phyloP scores from a whole-genome alignment of 2,888 invertebrate species.

The Metopia argyrocephala region DNA sequence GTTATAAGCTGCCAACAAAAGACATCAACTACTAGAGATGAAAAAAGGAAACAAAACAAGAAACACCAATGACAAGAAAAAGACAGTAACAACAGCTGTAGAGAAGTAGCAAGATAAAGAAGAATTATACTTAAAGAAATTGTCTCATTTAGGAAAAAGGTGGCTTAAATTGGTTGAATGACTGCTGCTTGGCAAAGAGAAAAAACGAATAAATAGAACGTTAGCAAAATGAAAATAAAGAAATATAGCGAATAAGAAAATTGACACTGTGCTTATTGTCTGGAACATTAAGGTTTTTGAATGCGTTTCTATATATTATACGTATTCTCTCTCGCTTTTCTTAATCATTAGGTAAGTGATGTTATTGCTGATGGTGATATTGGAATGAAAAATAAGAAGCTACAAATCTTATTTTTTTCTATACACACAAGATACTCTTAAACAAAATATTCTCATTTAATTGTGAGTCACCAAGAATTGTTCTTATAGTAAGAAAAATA shows the following conservation, averaged over 20 bases:
- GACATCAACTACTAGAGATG: conserved; percentile 35
- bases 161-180: conserved; percentile 35
- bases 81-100: neutral
- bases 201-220: neutral
- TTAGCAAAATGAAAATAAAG: conserved; percentile 12
- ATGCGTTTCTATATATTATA: conserved; percentile 29
- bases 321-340: conserved; percentile 1
- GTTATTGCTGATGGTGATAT: neutral
- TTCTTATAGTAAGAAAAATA: conserved; percentile 26
- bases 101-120: conserved; percentile 5
- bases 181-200: neutral
- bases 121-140: conserved; percentile 29
- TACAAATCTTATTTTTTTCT: conserved; percentile 40
- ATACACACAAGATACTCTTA: no score
- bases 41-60: conserved; percentile 7
- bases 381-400: neutral
- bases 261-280: conserved; percentile 63
- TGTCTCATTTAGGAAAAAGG: conserved; percentile 41
- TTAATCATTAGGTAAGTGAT: neutral
- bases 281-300: conserved; percentile 61
- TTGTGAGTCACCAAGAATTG: conserved; percentile 35
- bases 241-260: conserved; percentile 35
- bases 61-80: neutral
- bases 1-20: conserved; percentile 52
- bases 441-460: conserved; percentile 14